These are phyloP conservation scores for Dermatemys mawii DNA, from an alignment of 2,113 vertebrate species.

Conservation along the genomic window DNA sequence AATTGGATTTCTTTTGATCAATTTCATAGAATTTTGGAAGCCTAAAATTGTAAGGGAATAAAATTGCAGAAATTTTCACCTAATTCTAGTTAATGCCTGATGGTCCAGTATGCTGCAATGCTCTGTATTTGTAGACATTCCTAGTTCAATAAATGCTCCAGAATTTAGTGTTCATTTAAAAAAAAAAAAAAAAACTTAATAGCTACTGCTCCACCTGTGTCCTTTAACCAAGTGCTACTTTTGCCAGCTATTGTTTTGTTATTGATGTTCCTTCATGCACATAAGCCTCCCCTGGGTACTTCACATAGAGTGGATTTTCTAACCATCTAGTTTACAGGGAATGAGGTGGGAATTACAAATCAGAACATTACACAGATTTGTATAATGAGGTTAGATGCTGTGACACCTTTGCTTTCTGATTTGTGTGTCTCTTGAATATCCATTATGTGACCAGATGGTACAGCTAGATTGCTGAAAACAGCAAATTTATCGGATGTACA, in stretches of 20 bases:
- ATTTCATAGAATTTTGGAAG: fast-evolving
- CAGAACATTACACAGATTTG: slow-evolving; percentile 16
- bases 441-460: background rate
- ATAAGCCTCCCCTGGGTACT: background rate
- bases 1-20: fast-evolving
- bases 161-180: background rate
- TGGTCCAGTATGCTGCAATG: background rate
- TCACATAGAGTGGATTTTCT: background rate
- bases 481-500: fast-evolving
- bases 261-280: background rate
- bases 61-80: background rate
- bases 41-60: fast-evolving
- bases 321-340: background rate
- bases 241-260: background rate
- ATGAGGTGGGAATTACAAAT: slow-evolving; percentile 24
- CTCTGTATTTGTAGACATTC: fast-evolving
- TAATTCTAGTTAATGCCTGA: fast-evolving
- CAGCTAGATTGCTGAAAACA: fast-evolving
- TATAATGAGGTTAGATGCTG: background rate
- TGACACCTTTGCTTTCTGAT: background rate
- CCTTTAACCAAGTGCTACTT: background rate
- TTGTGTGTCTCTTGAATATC: background rate
- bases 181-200: background rate
- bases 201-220: background rate
- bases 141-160: background rate